phyloP scores from a whole-genome alignment of 2,888 invertebrate genomes.

The Yponomeuta evonymella region DNA sequence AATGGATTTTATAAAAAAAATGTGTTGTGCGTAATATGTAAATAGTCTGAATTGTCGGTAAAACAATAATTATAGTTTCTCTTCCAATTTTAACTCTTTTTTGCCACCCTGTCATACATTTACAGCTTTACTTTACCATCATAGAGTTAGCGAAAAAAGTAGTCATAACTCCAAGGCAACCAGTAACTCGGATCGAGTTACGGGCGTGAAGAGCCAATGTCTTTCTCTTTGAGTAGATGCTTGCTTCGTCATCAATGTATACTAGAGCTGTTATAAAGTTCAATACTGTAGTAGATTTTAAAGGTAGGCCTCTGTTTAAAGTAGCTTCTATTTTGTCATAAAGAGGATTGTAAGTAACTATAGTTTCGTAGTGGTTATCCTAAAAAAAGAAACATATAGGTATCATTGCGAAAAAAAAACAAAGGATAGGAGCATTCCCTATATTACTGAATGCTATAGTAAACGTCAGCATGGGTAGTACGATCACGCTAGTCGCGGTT shows the following conservation, averaged over 20 bases:
- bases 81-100: too few species aligned
- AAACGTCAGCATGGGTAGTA: too few species aligned
- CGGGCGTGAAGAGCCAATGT: constrained; percentile 40
- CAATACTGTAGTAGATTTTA: constrained; percentile 38
- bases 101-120: too few species aligned
- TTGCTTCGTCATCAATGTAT: constrained; percentile 33
- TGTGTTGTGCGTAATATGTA: too few species aligned
- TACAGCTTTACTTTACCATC: constrained; percentile 32
- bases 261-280: constrained; percentile 51
- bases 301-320: constrained; percentile 35
- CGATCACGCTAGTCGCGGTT: too few species aligned
- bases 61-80: too few species aligned
- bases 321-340: constrained; percentile 45
- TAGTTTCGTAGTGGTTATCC: constrained; percentile 34
- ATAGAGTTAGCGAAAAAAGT: constrained; percentile 45
- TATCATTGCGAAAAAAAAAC: too few species aligned
- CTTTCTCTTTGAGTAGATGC: constrained; percentile 25
- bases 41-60: too few species aligned
- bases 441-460: too few species aligned
- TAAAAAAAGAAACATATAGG: constrained; percentile 27
- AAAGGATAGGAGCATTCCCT: too few species aligned
- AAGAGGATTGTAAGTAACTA: constrained; percentile 41
- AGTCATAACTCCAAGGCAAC: constrained; percentile 50
- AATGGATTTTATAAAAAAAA: too few species aligned
- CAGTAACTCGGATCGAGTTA: constrained; percentile 51